A percentile compares a stretch with the other conserved stretches of the same genome.
phyloP scores from a whole-genome alignment of 2,888 invertebrate genomes.

The Ischnus inquisitorius region DNA sequence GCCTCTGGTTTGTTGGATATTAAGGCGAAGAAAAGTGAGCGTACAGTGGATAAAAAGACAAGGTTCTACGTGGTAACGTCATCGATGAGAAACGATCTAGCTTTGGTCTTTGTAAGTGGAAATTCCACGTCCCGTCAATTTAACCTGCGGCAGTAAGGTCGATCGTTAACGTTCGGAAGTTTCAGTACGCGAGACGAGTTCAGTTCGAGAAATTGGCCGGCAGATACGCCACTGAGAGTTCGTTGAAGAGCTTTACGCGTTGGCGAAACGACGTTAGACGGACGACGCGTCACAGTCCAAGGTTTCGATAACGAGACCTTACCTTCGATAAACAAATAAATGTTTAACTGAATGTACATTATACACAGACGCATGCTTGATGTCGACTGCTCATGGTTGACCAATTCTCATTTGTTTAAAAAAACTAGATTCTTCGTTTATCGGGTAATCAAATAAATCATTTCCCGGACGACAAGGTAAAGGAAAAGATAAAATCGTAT shows the following conservation, averaged over 20 bases:
- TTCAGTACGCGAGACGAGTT: constrained; percentile 42
- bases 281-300: constrained; percentile 45
- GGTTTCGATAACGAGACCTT: constrained; percentile 57
- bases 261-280: constrained; percentile 49
- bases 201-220: constrained; percentile 38
- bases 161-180: constrained; percentile 56
- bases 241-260: constrained; percentile 46
- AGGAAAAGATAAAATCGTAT: too few species aligned
- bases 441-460: too few species aligned
- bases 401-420: too few species aligned
- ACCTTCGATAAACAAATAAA: too few species aligned
- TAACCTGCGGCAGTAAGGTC: constrained; percentile 32
- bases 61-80: constrained; percentile 6
- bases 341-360: too few species aligned
- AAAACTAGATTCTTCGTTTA: too few species aligned
- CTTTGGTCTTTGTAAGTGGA: constrained; percentile 44
- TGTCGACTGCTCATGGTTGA: too few species aligned
- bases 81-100: constrained; percentile 51
- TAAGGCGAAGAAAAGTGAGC: constrained; percentile 4
- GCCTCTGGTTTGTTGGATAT: constrained; percentile 16
- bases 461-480: too few species aligned
- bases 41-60: constrained; percentile 1
- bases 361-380: too few species aligned
- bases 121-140: constrained; percentile 45
- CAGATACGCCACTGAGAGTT: constrained; percentile 6